phyloP scores from a whole-genome alignment of 2,888 invertebrate genomes.

The Synanthedon myopaeformis region DNA sequence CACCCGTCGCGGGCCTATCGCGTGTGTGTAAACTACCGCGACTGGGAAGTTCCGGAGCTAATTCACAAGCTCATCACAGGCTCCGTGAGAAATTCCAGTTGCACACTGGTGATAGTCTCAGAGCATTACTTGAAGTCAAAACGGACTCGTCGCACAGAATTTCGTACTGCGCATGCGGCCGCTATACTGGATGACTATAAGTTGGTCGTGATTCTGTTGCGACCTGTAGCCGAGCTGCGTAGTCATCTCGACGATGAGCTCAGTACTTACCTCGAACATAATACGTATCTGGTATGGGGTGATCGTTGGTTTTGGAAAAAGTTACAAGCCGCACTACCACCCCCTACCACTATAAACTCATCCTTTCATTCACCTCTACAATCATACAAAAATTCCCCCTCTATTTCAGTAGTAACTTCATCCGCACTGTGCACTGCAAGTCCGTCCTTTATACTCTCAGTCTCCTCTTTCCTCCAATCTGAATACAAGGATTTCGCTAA shows the following conservation, averaged over 20 bases:
- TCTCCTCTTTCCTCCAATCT: too few species aligned
- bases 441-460: too few species aligned
- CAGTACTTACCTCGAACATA: constrained; percentile 75
- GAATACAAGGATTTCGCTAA: too few species aligned
- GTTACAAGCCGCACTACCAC: constrained; percentile 78
- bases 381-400: too few species aligned
- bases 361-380: too few species aligned
- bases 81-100: constrained; percentile 78
- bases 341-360: constrained; percentile 23
- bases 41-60: constrained; percentile 80
- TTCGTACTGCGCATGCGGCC: constrained; percentile 67
- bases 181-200: constrained; percentile 62
- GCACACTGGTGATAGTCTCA: constrained; percentile 31
- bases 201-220: constrained; percentile 79
- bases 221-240: constrained; percentile 73
- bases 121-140: constrained; percentile 38
- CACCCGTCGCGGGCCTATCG: constrained; percentile 48
- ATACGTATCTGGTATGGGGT: constrained; percentile 85
- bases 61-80: constrained; percentile 79
- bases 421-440: too few species aligned
- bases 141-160: constrained; percentile 77
- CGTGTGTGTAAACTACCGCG: constrained; percentile 79
- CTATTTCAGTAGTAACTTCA: too few species aligned
- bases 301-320: constrained; percentile 88
- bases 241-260: constrained; percentile 72